Conservation (phyloP, 2,797 vertebrate genomes). For the Mormyrus hasselquistii region DNA sequence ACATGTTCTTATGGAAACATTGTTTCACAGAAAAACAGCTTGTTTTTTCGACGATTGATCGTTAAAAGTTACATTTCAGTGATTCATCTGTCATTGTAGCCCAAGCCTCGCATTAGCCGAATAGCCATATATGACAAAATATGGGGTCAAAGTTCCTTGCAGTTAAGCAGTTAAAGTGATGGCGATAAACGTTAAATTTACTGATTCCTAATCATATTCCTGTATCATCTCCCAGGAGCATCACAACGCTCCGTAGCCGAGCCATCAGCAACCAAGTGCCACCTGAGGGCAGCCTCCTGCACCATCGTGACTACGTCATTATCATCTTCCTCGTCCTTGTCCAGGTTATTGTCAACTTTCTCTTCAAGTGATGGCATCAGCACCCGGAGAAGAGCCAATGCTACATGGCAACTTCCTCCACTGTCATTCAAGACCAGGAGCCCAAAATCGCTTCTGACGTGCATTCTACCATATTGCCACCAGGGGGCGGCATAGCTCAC, state of each 20-base stretch:
- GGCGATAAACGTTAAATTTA: constrained; percentile 7
- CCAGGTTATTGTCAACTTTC: constrained; percentile 85
- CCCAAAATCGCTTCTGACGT: background rate
- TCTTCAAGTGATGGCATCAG: constrained; percentile 75
- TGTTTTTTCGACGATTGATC: background rate
- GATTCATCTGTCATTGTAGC: background rate
- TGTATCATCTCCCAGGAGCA: constrained; percentile 63
- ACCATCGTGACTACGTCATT: constrained; percentile 84
- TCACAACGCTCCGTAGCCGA: constrained; percentile 75
- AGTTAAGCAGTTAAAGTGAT: background rate
- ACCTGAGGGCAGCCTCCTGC: constrained; percentile 74
- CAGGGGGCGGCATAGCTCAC: background rate
- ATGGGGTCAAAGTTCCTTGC: background rate
- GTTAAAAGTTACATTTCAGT: background rate
- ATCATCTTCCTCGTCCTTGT: constrained; percentile 81
- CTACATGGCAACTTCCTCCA: background rate
- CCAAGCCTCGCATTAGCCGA: background rate
- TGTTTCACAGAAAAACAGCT: background rate
- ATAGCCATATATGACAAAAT: background rate
- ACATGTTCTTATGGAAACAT: background rate
- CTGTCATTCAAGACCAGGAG: background rate
- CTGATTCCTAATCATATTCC: background rate
- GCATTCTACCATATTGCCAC: background rate
- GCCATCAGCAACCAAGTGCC: constrained; percentile 54
- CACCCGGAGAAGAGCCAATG: background rate